phyloP scores from a whole-genome alignment of 2,888 invertebrate genomes.

The Homarus gammarus region DNA sequence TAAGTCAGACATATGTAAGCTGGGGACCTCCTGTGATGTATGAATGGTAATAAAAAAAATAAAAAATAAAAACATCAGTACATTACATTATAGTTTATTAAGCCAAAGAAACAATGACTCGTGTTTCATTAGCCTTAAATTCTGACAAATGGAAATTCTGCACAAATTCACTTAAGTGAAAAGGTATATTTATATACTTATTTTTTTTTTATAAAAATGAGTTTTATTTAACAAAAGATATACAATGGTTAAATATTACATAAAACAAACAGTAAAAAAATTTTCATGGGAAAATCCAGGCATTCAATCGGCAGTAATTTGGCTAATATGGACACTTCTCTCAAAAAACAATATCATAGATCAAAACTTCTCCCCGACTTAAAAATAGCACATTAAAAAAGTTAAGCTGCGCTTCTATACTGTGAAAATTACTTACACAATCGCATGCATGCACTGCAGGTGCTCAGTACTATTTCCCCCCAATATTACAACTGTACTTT shows the following conservation, averaged over 20 bases:
- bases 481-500: conserved; percentile 10
- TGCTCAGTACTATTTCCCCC: neutral
- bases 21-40: no score
- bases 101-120: no score
- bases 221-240: conserved; percentile 70
- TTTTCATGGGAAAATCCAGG: conserved; percentile 34
- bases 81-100: no score
- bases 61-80: no score
- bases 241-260: conserved; percentile 64
- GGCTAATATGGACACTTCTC: conserved; percentile 1
- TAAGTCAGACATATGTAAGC: no score
- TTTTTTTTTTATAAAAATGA: conserved; percentile 63
- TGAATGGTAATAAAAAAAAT: no score
- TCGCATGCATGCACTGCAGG: neutral
- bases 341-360: neutral
- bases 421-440: conserved; percentile 2
- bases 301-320: conserved; percentile 18
- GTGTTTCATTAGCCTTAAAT: no score
- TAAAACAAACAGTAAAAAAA: conserved; percentile 51
- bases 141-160: no score
- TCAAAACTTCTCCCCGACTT: conserved; percentile 20
- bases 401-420: conserved; percentile 33
- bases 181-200: neutral
- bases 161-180: neutral
- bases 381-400: conserved; percentile 15